phyloP scores from a whole-genome alignment of 1,140 invertebrate species.

The Sweltsa coloradensis region DNA sequence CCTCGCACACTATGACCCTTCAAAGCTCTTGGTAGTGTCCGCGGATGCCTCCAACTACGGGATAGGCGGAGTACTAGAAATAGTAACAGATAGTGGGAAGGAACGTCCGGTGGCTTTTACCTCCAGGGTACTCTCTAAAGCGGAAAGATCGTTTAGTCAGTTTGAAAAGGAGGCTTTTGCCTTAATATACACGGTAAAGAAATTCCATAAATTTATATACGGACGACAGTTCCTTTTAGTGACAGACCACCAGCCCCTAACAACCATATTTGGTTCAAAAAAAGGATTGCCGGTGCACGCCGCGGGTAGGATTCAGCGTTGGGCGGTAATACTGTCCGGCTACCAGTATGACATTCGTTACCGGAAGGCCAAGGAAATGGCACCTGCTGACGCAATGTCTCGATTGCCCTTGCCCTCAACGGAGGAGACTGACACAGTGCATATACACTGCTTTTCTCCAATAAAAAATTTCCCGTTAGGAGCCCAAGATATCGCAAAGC shows the following conservation, averaged over 20 bases:
- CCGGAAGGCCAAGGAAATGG: constrained; percentile 19
- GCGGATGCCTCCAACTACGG: constrained; percentile 7
- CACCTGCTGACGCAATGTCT: constrained; percentile 22
- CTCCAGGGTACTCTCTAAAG: constrained; percentile 28
- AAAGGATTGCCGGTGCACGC: constrained; percentile 21
- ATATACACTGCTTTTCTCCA: constrained; percentile 5
- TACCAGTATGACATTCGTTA: constrained; percentile 29
- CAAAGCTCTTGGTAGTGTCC: background rate
- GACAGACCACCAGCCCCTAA: constrained; percentile 37
- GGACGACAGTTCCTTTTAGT: constrained; percentile 33
- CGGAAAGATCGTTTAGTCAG: constrained; percentile 34
- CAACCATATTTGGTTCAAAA: constrained; percentile 28
- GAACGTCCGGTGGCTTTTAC: constrained; percentile 31
- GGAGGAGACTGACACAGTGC: background rate
- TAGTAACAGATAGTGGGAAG: constrained; percentile 18
- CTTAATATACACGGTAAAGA: constrained; percentile 35
- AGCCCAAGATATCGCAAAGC: constrained; percentile 5
- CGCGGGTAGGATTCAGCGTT: constrained; percentile 27
- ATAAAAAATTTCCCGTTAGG: constrained; percentile 8
- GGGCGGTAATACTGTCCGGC: constrained; percentile 23
- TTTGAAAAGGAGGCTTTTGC: constrained; percentile 40
- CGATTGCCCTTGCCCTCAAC: constrained; percentile 6
- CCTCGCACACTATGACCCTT: constrained; percentile 1
- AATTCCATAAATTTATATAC: constrained; percentile 38
- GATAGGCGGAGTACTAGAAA: constrained; percentile 16